Base-by-base conservation (phyloP, 2,888 invertebrate genomes). In the Stomorhina lunata region DNA sequence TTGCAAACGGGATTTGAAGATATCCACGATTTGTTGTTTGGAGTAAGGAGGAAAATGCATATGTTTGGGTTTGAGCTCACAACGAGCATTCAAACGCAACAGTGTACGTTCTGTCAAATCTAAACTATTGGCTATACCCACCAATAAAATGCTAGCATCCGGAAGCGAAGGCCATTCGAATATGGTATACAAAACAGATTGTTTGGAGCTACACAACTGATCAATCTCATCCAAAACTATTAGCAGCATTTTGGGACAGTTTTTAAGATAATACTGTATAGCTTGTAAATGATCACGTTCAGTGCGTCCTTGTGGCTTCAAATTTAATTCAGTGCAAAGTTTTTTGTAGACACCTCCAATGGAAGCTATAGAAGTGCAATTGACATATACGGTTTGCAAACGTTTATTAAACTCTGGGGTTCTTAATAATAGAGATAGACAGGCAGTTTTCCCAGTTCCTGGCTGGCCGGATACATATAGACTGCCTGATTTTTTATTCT, bases 401-500 rank as follows among this genome's bases (percentile, higher is more conserved):
- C 92, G 89, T 34, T 90, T 88, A 2, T 90, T 84, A 73, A 88
- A 88, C 91, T 95, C 92, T 12, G 94, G 91, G 55, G 94, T 92
- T 40, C 94, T 92, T 72, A 98, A 91, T 75, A 97, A 93, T 84
- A 95, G 93, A 0, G 94, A 94, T 17, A 99, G 92, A 80, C 96
- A 95, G 0, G 98, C 98, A 0, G 98, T 98, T 92, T 99, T 99
- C 1, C 90, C 99, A 0, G 99, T 99, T 4, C 99, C 99, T 0
- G 99, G 99, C 25, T 98, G 97, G 0, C 99, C 99, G 43, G 98
- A 98, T 48, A 99, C 94, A 90, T 99, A 99, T 69, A 99, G 89
- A 17, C 97, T 96, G 0, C 95, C 96, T 0, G 98, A 95, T 34
- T 92, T 92, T 84, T 93, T 92, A 1, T 92, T 92, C 2, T 93